phyloP scores from a whole-genome alignment of 2,888 invertebrate species.

The Clusia tigrina region DNA sequence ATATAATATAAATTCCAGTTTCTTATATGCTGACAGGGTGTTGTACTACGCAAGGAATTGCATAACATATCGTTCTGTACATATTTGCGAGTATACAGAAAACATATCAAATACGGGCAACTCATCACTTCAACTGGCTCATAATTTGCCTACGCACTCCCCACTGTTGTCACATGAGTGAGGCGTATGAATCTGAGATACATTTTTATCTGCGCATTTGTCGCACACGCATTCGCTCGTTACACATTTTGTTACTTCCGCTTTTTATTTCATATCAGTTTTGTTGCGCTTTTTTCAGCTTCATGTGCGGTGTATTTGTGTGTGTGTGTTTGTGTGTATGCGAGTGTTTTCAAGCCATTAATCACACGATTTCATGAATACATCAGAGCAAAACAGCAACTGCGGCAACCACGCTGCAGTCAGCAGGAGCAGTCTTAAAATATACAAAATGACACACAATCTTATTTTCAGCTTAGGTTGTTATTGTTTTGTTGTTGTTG shows the following conservation, averaged over 20 bases:
- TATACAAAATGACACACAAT: conserved; percentile 54
- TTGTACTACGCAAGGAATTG: too few species aligned
- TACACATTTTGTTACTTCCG: neutral
- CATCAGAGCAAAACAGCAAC: conserved; percentile 47
- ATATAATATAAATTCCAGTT: too few species aligned
- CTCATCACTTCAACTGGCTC: too few species aligned
- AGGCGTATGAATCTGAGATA: too few species aligned
- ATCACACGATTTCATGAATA: conserved; percentile 65
- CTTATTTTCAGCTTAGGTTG: conserved; percentile 57
- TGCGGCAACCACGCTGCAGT: conserved; percentile 22
- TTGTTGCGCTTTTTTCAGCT: neutral
- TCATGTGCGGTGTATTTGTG: neutral
- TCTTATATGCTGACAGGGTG: too few species aligned
- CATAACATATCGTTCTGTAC: too few species aligned
- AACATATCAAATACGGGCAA: too few species aligned
- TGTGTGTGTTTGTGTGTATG: neutral
- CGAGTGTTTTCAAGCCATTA: conserved; percentile 62
- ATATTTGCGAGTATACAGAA: too few species aligned
- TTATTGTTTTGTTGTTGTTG: conserved; percentile 27
- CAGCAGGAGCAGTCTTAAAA: conserved; percentile 28
- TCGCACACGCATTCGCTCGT: neutral
- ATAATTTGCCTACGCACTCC: too few species aligned
- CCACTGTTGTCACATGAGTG: too few species aligned
- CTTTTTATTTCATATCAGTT: neutral
- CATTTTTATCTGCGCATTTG: conserved; percentile 7